A percentile compares a stretch with the other conserved stretches of the same genome.
These are phyloP conservation scores for Apeltes quadracus DNA, from an alignment of 2,113 vertebrate genomes.

Conservation along the genomic window DNA sequence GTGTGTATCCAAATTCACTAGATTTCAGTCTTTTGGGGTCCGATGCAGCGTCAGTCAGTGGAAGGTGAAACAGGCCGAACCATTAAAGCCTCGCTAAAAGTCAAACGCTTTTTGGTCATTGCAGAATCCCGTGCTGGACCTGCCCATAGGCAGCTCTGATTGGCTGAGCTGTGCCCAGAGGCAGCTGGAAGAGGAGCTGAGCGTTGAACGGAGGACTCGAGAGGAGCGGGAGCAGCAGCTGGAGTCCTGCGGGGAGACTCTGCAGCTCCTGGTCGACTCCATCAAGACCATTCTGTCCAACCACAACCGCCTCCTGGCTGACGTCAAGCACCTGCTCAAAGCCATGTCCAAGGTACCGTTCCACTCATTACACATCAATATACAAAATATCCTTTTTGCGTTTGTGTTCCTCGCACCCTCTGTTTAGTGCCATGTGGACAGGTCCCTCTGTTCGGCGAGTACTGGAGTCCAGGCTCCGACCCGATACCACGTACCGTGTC, in stretches of 20 bases:
- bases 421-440: neutral
- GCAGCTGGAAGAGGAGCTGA: constrained; percentile 91
- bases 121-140: constrained; percentile 88
- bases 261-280: constrained; percentile 94
- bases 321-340: constrained; percentile 95
- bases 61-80: neutral
- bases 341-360: constrained; percentile 95
- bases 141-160: constrained; percentile 91
- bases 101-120: neutral
- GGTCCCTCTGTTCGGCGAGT: too few relatives aligned
- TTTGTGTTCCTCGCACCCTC: neutral
- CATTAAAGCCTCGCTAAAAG: too few relatives aligned
- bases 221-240: constrained; percentile 93
- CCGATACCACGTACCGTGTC: too few relatives aligned
- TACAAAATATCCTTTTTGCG: too few relatives aligned
- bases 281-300: constrained; percentile 93
- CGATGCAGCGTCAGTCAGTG: neutral
- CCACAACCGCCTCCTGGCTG: constrained; percentile 95
- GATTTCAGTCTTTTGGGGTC: too few relatives aligned
- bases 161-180: constrained; percentile 93
- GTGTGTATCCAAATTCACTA: too few relatives aligned
- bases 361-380: too few relatives aligned
- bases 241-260: constrained; percentile 89
- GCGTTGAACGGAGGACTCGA: constrained; percentile 84
- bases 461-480: too few relatives aligned